A percentile compares a stretch with the other conserved stretches of the same genome.
Conservation (phyloP, 2,888 invertebrate species). For the Drosophila histrio region DNA sequence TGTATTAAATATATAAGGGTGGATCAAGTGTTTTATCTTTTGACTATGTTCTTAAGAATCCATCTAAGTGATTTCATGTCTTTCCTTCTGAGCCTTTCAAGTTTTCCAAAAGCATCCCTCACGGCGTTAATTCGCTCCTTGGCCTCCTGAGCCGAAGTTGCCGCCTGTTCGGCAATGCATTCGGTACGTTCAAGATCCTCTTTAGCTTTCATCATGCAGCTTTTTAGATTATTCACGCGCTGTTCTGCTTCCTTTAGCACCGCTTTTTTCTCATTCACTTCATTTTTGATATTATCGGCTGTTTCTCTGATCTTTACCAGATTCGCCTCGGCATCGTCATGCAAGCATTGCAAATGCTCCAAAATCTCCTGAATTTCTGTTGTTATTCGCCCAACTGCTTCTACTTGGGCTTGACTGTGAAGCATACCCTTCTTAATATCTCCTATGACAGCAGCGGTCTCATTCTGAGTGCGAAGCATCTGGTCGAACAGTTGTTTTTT, state of each 20-base stretch:
- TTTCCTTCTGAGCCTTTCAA: slow-evolving; percentile 22
- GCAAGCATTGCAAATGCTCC: slow-evolving; percentile 7
- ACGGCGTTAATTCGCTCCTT: slow-evolving; percentile 12
- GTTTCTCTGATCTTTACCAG: background rate
- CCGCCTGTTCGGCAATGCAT: slow-evolving; percentile 32
- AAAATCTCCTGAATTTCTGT: background rate
- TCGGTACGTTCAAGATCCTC: slow-evolving; percentile 30
- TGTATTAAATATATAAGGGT: background rate
- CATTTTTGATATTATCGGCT: background rate
- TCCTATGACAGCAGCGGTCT: slow-evolving; percentile 17
- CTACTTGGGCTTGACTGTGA: background rate
- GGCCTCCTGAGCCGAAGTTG: slow-evolving; percentile 38
- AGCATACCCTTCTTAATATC: slow-evolving; percentile 21
- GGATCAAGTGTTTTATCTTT: background rate
- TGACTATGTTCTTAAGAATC: slow-evolving; percentile 1
- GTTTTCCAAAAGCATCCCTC: background rate
- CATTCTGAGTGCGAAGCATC: slow-evolving; percentile 3
- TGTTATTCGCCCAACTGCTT: background rate
- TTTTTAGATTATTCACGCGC: slow-evolving; percentile 8
- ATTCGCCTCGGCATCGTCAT: background rate
- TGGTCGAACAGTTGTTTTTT: slow-evolving; percentile 33
- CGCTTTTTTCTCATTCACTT: slow-evolving; percentile 2
- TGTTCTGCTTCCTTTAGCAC: background rate
- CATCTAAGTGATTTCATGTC: slow-evolving; percentile 5
- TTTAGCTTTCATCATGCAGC: slow-evolving; percentile 3